Evolutionary conservation across 2,888 invertebrate genomes (phyloP), one percentile per base, ranked within the genome.

Genomic region (Thysanoteuthis rhombus): DNA sequence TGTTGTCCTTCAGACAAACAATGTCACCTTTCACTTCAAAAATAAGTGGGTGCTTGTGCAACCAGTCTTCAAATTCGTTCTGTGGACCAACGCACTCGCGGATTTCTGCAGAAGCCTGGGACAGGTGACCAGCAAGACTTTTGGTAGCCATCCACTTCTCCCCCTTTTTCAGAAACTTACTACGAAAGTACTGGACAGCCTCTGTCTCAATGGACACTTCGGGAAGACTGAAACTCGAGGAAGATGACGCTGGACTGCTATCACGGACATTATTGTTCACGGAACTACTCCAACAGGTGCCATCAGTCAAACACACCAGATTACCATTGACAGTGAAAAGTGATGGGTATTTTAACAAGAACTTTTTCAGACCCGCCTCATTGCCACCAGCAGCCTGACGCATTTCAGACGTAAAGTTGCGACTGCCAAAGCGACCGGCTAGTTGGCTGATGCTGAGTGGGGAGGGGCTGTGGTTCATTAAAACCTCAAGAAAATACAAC

Each of bases 331-430:
- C 98, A 95, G 98, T 98, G 98, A 99, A 99, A 96, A 99, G 98
- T 94, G 99, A 98, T 96, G 99, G 99, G 98, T 99, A 99, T 97
- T 99, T 99, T 94, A 98, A 98, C 96, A 99, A 98, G 97, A 99
- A 99, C 97, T 99, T 99, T 97, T 99, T 99, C 94, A 99, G 98
- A 94, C 99, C 99, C 93, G 96, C 98, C 97, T 99, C 99, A 95
- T 99, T 99, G 96, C 99, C 99, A 95, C 99, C 97, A 93, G 97
- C 97, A 92, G 97, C 97, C 91, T 96, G 95, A 91, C 97, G 95
- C 99, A 99, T 99, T 97, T 99, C 99, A 97, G 99, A 99, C 42
- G 99, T 99, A 97, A 99, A 99, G 95, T 99, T 99, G 97, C 99
- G 99, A 95, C 99, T 99, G 96, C 99, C 99, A 97, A 99, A 99